A percentile compares a stretch with the other conserved stretches of the same genome.
phyloP scores from a whole-genome alignment of 53 echinoderm and acorn worm genomes.

The Paelopatides confundens region DNA sequence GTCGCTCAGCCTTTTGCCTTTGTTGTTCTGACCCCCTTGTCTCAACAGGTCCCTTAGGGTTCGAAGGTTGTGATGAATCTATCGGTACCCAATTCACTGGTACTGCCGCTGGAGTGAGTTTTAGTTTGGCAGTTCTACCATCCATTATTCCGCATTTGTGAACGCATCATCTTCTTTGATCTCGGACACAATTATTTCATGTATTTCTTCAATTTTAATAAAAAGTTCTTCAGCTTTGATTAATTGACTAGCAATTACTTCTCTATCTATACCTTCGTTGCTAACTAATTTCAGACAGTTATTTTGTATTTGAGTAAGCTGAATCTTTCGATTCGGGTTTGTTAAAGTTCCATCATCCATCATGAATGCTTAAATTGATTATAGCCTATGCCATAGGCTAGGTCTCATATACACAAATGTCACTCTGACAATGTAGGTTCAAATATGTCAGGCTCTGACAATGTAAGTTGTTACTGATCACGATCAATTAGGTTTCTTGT shows the following conservation, averaged over 20 bases:
- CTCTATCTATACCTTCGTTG: background rate
- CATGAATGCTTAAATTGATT: too few relatives aligned
- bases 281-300: background rate
- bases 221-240: constrained; percentile 19
- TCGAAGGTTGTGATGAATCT: too few relatives aligned
- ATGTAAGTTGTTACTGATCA: too few relatives aligned
- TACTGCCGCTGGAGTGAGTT: background rate
- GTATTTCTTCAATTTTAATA: background rate
- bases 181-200: background rate
- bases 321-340: background rate
- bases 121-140: background rate
- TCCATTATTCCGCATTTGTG: constrained; percentile 16
- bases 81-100: too few relatives aligned
- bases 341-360: too few relatives aligned
- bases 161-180: constrained; percentile 11
- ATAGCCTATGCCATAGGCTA: too few relatives aligned
- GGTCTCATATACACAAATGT: too few relatives aligned
- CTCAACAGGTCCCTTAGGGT: background rate
- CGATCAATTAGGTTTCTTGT: too few relatives aligned
- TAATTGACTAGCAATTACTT: background rate
- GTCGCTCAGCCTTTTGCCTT: background rate
- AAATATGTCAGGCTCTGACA: too few relatives aligned
- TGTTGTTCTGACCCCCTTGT: background rate
- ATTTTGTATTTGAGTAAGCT: constrained; percentile 11
- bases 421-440: too few relatives aligned